A percentile compares a stretch with the other conserved stretches of the same genome.
phyloP scores from a whole-genome alignment of 2,113 vertebrate genomes.

The Tragulus kanchil region DNA sequence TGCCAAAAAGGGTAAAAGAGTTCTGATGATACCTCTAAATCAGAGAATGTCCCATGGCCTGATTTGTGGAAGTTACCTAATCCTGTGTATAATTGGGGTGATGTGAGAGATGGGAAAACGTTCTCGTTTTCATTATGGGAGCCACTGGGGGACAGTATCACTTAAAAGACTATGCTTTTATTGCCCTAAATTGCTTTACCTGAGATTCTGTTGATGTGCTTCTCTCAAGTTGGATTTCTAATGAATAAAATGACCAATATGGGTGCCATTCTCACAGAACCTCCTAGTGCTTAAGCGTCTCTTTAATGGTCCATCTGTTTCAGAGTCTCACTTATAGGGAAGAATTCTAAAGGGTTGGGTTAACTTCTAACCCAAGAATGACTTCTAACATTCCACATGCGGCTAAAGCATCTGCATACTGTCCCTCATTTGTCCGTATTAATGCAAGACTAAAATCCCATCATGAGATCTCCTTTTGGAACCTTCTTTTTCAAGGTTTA shows the following conservation, averaged over 20 bases:
- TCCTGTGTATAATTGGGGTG: constrained; percentile 58
- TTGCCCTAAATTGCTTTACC: constrained; percentile 72
- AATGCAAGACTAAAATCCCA: not conserved
- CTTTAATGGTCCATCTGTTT: not conserved
- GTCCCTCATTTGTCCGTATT: not conserved
- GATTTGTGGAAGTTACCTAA: constrained; percentile 72
- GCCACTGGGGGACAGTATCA: constrained; percentile 71
- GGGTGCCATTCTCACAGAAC: constrained; percentile 33
- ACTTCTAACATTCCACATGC: not conserved
- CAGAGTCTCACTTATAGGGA: not conserved
- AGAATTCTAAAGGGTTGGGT: not conserved
- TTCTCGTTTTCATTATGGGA: constrained; percentile 75
- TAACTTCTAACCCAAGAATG: not conserved
- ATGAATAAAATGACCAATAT: constrained; percentile 45
- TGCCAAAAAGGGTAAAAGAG: not conserved
- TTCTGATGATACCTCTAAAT: not conserved
- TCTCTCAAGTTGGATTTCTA: constrained; percentile 66
- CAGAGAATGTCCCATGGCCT: constrained; percentile 63
- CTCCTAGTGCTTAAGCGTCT: constrained; percentile 3
- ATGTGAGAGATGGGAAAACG: constrained; percentile 67
- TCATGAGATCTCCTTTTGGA: no score
- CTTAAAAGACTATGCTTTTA: constrained; percentile 76
- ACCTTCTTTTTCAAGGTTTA: not conserved
- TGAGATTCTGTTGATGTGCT: constrained; percentile 58
- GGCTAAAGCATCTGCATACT: not conserved